Conservation (phyloP, 2,797 vertebrate species). For the Diplodus puntazzo region DNA sequence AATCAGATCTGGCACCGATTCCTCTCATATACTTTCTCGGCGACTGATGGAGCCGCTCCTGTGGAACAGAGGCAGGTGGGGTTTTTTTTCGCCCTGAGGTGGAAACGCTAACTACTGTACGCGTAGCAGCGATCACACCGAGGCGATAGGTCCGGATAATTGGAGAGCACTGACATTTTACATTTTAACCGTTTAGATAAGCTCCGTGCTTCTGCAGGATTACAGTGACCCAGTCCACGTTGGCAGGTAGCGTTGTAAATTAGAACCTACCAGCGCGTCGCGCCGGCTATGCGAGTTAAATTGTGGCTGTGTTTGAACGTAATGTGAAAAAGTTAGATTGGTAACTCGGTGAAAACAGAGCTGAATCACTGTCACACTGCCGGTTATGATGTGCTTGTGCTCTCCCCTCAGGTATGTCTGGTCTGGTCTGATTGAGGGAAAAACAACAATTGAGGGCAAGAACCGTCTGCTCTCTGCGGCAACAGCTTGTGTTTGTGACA, state of each 20-base stretch:
- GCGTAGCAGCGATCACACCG: slow-evolving; percentile 27
- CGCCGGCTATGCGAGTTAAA: neutral
- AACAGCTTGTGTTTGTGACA: too few relatives aligned
- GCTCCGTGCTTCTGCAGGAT: slow-evolving; percentile 8
- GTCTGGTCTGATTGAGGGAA: too few relatives aligned
- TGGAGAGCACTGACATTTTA: slow-evolving; percentile 25
- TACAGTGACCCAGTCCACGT: slow-evolving; percentile 6
- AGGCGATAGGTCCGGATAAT: slow-evolving; percentile 37
- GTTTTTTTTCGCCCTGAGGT: neutral
- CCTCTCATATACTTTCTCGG: slow-evolving; percentile 15
- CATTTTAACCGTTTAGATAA: slow-evolving; percentile 31
- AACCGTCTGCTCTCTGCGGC: too few relatives aligned
- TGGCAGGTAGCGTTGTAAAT: slow-evolving; percentile 11
- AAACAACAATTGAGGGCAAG: too few relatives aligned
- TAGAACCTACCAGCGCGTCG: neutral
- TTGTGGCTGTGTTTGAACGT: neutral
- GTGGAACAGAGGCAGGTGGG: neutral
- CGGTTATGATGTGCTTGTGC: too few relatives aligned
- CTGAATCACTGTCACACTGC: neutral
- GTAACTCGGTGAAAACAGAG: neutral
- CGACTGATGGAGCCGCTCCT: neutral
- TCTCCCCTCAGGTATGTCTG: too few relatives aligned
- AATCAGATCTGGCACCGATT: slow-evolving; percentile 59
- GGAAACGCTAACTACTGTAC: slow-evolving; percentile 10
- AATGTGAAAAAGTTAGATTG: neutral